Conservation (phyloP, 2,888 invertebrate species). For the Hirtodrosophila confusa region DNA sequence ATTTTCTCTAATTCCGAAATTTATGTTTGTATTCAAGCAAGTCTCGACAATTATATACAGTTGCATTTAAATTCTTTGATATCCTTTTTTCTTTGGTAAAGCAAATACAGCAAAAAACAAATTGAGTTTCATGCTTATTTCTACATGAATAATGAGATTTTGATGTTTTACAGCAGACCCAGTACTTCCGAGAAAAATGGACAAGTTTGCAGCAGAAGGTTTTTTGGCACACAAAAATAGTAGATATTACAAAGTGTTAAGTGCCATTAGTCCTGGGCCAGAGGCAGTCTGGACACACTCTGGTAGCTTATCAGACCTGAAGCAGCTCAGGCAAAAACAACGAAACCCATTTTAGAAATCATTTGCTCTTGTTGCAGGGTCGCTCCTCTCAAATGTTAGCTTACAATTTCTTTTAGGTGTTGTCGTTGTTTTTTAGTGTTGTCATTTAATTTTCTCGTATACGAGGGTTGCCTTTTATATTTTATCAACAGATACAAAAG, state of each 20-base stretch:
- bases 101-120: too few relatives aligned
- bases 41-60: too few relatives aligned
- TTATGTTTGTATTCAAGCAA: too few relatives aligned
- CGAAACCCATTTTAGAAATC: slow-evolving; percentile 15
- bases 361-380: slow-evolving; percentile 2
- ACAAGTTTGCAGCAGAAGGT: not conserved
- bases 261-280: slow-evolving; percentile 20
- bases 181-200: not conserved
- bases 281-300: slow-evolving; percentile 1
- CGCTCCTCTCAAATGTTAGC: slow-evolving; percentile 8
- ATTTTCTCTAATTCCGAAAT: too few relatives aligned
- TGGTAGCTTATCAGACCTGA: slow-evolving; percentile 1
- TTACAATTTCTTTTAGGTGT: slow-evolving; percentile 18
- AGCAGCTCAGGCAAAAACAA: slow-evolving; percentile 5
- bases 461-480: not conserved
- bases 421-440: slow-evolving; percentile 8
- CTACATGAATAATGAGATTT: slow-evolving; percentile 15
- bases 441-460: slow-evolving; percentile 34
- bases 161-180: not conserved
- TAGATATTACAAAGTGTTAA: slow-evolving; percentile 3
- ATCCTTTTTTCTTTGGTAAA: too few relatives aligned
- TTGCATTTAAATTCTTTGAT: not conserved
- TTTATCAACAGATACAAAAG: too few relatives aligned
- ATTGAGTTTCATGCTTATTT: not conserved
- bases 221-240: too few relatives aligned